Percentiles rank a stretch among this genome's conserved stretches.
Evolutionary conservation across 2,888 invertebrate genomes (phyloP).

Genomic region (Clistopyga incitator): DNA sequence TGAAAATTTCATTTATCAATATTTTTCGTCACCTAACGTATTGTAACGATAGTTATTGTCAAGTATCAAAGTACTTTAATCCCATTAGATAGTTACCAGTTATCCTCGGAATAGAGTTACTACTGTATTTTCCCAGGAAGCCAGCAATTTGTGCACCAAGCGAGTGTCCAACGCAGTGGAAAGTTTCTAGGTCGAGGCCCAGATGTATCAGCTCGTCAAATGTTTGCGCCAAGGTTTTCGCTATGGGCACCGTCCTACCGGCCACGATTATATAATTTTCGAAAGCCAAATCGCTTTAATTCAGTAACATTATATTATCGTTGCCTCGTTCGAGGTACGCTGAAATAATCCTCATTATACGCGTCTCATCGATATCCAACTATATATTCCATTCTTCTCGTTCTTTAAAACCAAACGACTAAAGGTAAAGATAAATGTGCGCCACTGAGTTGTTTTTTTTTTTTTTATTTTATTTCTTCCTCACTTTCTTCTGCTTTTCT

Average conservation of each 20-base stretch:
- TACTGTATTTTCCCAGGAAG: slow-evolving; percentile 68
- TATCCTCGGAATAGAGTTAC: slow-evolving; percentile 70
- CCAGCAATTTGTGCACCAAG: slow-evolving; percentile 76
- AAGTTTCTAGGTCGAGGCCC: slow-evolving; percentile 67
- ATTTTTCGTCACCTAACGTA: no score
- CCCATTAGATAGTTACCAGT: slow-evolving; percentile 71
- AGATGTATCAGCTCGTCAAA: slow-evolving; percentile 65
- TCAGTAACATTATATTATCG: slow-evolving; percentile 74
- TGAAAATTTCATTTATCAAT: slow-evolving; percentile 56
- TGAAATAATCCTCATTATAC: slow-evolving; percentile 54
- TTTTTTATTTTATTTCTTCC: no score
- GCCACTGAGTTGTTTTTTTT: not conserved
- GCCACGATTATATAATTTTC: slow-evolving; percentile 68
- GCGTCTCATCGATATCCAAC: not conserved
- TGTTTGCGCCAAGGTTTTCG: slow-evolving; percentile 65
- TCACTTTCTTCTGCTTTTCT: no score
- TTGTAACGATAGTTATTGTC: no score
- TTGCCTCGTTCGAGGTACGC: slow-evolving; percentile 72
- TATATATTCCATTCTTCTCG: not conserved
- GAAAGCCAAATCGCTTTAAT: slow-evolving; percentile 75
- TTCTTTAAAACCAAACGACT: not conserved
- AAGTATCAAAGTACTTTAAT: not conserved
- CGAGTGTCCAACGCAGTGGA: slow-evolving; percentile 77
- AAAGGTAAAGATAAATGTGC: not conserved
- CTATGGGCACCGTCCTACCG: slow-evolving; percentile 60